These are phyloP conservation scores for Torymus auratus DNA, from an alignment of 2,888 invertebrate genomes.

Conservation along the genomic window DNA sequence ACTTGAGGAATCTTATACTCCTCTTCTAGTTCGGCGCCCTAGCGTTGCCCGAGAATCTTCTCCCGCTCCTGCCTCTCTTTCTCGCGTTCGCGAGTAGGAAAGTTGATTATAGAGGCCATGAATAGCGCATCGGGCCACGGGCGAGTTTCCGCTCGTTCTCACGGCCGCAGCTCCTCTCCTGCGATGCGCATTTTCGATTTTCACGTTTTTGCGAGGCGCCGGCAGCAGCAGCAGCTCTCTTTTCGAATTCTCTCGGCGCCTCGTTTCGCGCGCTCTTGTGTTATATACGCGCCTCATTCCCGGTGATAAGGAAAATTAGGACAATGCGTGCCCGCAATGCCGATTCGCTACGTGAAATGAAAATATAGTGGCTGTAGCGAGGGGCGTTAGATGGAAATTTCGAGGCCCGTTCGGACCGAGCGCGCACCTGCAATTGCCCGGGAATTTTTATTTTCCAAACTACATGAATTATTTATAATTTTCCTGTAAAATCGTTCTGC, in stretches of 20 bases:
- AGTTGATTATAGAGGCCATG: constrained; percentile 45
- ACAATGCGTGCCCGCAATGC: constrained; percentile 48
- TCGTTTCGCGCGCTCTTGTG: constrained; percentile 4
- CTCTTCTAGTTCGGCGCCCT: not conserved
- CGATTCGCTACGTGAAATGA: constrained; percentile 1
- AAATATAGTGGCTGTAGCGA: constrained; percentile 2
- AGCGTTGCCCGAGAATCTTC: constrained; percentile 10
- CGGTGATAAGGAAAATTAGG: constrained; percentile 43
- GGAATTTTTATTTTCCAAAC: constrained; percentile 9
- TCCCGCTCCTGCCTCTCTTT: not conserved
- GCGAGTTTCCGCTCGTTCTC: constrained; percentile 47
- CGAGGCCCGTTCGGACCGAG: not conserved
- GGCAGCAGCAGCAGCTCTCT: not conserved
- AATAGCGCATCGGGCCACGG: constrained; percentile 30
- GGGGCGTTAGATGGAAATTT: not conserved
- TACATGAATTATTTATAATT: constrained; percentile 41
- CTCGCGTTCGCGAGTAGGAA: constrained; percentile 7
- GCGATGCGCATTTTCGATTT: constrained; percentile 33
- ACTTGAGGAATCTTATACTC: constrained; percentile 25
- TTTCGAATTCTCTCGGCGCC: constrained; percentile 27
- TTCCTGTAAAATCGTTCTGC: constrained; percentile 5
- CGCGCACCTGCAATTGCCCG: not conserved
- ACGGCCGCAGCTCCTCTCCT: constrained; percentile 6
- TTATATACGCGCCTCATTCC: not conserved
- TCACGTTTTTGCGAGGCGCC: constrained; percentile 31